Evolutionary conservation across 2,888 invertebrate genomes (phyloP).

Genomic region (Philereme transversata): DNA sequence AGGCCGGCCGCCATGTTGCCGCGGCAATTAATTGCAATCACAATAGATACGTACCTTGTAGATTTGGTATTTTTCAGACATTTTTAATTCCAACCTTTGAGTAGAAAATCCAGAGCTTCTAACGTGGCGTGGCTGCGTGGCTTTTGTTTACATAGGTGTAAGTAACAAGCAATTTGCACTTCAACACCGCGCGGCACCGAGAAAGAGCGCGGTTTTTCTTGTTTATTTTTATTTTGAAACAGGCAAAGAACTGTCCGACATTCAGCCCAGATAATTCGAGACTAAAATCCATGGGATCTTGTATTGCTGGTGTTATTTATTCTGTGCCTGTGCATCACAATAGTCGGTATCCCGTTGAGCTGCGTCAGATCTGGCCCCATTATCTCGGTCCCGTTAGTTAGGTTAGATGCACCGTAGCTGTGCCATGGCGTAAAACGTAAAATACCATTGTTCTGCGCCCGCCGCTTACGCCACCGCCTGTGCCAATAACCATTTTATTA

Average conservation of each 20-base stretch:
- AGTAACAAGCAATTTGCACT: too few relatives aligned
- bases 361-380: constrained; percentile 47
- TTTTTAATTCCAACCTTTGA: too few relatives aligned
- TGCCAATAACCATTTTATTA: too few relatives aligned
- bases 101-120: too few relatives aligned
- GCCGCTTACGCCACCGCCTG: too few relatives aligned
- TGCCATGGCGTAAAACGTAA: constrained; percentile 44
- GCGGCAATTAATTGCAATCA: too few relatives aligned
- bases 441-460: constrained; percentile 49
- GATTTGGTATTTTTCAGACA: too few relatives aligned
- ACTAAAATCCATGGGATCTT: constrained; percentile 6
- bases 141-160: too few relatives aligned
- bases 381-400: constrained; percentile 55
- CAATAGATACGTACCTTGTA: too few relatives aligned
- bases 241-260: neutral
- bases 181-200: neutral
- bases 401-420: constrained; percentile 43
- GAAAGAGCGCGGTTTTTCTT: neutral
- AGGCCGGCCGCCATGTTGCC: too few relatives aligned
- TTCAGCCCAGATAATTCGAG: constrained; percentile 3
- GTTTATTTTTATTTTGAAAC: neutral
- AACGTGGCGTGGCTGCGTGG: too few relatives aligned
- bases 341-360: constrained; percentile 41
- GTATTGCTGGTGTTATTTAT: neutral
- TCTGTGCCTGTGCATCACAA: constrained; percentile 21